Conservation (phyloP, 2,113 vertebrate species). For the Dromiciops gliroides region DNA sequence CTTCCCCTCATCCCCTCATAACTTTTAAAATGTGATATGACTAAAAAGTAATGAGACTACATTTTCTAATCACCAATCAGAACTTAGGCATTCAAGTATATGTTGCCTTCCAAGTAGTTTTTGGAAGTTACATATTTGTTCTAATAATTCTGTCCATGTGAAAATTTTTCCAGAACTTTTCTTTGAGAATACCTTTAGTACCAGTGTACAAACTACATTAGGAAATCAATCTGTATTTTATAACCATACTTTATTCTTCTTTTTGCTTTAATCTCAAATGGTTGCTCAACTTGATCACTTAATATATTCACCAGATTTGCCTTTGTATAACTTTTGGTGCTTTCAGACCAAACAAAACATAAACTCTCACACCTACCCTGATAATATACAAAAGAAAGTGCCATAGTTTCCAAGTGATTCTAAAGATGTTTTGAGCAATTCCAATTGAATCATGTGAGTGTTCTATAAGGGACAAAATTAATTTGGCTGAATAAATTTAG, state of each 20-base stretch:
- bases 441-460: background rate
- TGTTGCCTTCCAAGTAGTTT: background rate
- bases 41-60: background rate
- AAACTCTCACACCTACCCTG: background rate
- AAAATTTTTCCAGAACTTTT: background rate
- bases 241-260: no score
- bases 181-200: background rate
- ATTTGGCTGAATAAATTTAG: background rate
- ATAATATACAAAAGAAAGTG: background rate
- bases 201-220: background rate
- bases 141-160: background rate
- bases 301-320: background rate
- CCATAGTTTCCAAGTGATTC: background rate
- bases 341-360: background rate
- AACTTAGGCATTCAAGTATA: background rate
- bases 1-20: background rate
- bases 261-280: background rate
- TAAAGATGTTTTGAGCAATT: background rate
- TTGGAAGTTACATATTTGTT: background rate
- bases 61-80: background rate
- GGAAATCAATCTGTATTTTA: background rate
- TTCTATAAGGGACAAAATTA: background rate
- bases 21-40: background rate
- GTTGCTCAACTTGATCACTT: background rate
- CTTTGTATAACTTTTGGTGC: background rate